Percentiles rank a stretch among this genome's conserved stretches.
These are phyloP conservation scores for Parambassis ranga DNA, from an alignment of 2,797 vertebrate species.

Conservation along the genomic window DNA sequence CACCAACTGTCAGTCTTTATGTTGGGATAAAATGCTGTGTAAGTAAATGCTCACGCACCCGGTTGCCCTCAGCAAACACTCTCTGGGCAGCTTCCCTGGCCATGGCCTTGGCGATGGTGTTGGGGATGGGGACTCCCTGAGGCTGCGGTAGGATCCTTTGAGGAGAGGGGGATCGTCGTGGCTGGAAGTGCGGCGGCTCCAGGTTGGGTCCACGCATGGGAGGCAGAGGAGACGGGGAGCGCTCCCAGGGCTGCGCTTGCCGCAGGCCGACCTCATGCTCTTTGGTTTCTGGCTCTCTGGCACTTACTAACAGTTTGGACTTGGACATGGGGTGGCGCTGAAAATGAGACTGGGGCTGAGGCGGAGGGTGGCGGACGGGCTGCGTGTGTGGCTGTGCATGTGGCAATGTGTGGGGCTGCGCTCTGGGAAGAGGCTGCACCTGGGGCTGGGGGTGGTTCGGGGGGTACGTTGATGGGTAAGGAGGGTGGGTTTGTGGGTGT, in stretches of 20 bases:
- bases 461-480: slow-evolving; percentile 83
- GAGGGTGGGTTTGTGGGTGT: slow-evolving; percentile 71
- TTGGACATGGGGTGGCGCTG: slow-evolving; percentile 83
- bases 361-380: slow-evolving; percentile 79
- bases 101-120: slow-evolving; percentile 95
- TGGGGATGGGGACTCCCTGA: slow-evolving; percentile 90
- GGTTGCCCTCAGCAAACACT: slow-evolving; percentile 86
- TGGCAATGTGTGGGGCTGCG: slow-evolving; percentile 74
- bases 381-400: slow-evolving; percentile 84
- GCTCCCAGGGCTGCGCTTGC: slow-evolving; percentile 88
- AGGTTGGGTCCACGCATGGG: slow-evolving; percentile 79
- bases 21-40: neutral
- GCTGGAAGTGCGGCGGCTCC: slow-evolving; percentile 85
- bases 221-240: slow-evolving; percentile 78
- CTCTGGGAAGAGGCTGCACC: slow-evolving; percentile 72
- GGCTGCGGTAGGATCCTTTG: slow-evolving; percentile 96
- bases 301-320: slow-evolving; percentile 91
- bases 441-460: slow-evolving; percentile 80
- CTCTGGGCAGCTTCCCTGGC: slow-evolving; percentile 94
- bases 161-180: slow-evolving; percentile 89
- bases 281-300: slow-evolving; percentile 95
- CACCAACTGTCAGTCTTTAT: too few relatives aligned
- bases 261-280: slow-evolving; percentile 82
- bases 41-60: slow-evolving; percentile 73
- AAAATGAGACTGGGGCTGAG: slow-evolving; percentile 80